A percentile compares a stretch with the other conserved stretches of the same genome.
These are phyloP conservation scores for Mnemiopsis leidyi DNA, from an alignment of 37 sponge, comb jelly and placozoan species.

Conservation along the genomic window DNA sequence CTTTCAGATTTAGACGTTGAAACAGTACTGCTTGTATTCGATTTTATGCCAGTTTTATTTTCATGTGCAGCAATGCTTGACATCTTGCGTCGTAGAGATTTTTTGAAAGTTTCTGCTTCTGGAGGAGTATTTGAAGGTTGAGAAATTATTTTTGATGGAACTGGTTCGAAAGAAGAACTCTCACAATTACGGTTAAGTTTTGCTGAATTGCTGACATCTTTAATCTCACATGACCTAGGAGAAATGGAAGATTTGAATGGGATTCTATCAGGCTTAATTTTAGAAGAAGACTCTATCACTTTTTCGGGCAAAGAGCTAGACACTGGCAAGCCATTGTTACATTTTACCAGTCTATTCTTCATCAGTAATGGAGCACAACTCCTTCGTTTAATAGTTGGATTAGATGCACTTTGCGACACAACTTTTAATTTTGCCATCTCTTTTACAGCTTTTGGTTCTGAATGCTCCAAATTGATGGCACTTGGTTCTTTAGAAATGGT, in stretches of 20 bases:
- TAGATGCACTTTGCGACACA: background rate
- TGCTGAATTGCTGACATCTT: too few relatives aligned
- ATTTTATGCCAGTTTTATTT: too few relatives aligned
- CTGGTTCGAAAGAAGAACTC: too few relatives aligned
- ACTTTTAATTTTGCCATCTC: background rate
- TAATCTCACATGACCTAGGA: background rate
- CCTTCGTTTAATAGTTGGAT: background rate
- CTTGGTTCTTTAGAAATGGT: background rate
- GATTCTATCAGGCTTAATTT: background rate
- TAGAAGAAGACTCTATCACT: background rate
- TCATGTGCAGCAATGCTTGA: too few relatives aligned
- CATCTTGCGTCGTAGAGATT: background rate
- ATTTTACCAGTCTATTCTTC: background rate
- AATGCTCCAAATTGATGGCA: background rate
- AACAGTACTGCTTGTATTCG: too few relatives aligned
- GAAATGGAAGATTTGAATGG: background rate
- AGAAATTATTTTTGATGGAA: too few relatives aligned
- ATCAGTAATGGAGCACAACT: background rate
- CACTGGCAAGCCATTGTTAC: background rate
- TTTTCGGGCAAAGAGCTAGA: background rate
- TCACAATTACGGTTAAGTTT: too few relatives aligned
- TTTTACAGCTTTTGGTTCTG: background rate
- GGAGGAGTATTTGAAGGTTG: too few relatives aligned
- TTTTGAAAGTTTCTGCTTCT: background rate
- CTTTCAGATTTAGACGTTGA: too few relatives aligned